phyloP scores from a whole-genome alignment of 2,888 invertebrate species.

The Coecobrya sp. region DNA sequence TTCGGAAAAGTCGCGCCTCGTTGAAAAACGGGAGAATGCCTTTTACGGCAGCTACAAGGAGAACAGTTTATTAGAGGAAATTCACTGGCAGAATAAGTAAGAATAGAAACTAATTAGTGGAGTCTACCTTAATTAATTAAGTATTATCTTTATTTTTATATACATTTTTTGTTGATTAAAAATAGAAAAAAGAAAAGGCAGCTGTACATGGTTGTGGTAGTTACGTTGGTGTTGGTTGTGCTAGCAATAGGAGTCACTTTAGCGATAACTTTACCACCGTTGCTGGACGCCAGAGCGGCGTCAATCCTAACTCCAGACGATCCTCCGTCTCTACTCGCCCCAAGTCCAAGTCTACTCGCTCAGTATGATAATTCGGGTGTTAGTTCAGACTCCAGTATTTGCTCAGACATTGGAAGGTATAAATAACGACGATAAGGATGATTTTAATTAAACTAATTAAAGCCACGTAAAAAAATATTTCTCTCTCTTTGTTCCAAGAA shows the following conservation, averaged over 20 bases:
- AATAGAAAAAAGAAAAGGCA: constrained; percentile 85
- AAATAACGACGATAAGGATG: not conserved
- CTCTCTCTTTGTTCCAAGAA: constrained; percentile 70
- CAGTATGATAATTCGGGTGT: constrained; percentile 82
- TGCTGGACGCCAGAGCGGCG: constrained; percentile 73
- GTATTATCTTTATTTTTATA: not conserved
- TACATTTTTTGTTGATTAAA: not conserved
- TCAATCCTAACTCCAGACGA: constrained; percentile 82
- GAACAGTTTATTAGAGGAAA: constrained; percentile 84
- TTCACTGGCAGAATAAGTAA: constrained; percentile 86
- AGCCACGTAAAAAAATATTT: not conserved
- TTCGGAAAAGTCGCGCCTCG: constrained; percentile 85
- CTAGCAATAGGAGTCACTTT: constrained; percentile 85
- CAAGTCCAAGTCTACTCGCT: constrained; percentile 82
- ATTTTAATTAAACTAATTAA: not conserved
- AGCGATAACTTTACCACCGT: constrained; percentile 85
- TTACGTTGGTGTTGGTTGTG: constrained; percentile 82
- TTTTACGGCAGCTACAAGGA: constrained; percentile 86
- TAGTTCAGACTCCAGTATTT: constrained; percentile 82
- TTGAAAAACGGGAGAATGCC: constrained; percentile 86
- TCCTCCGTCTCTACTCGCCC: constrained; percentile 76
- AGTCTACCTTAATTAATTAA: not conserved
- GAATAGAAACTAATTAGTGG: not conserved
- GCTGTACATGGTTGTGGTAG: constrained; percentile 84
- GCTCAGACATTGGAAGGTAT: constrained; percentile 85